phyloP scores from a whole-genome alignment of 2,797 vertebrate genomes.

The Kryptolebias ocellatus region DNA sequence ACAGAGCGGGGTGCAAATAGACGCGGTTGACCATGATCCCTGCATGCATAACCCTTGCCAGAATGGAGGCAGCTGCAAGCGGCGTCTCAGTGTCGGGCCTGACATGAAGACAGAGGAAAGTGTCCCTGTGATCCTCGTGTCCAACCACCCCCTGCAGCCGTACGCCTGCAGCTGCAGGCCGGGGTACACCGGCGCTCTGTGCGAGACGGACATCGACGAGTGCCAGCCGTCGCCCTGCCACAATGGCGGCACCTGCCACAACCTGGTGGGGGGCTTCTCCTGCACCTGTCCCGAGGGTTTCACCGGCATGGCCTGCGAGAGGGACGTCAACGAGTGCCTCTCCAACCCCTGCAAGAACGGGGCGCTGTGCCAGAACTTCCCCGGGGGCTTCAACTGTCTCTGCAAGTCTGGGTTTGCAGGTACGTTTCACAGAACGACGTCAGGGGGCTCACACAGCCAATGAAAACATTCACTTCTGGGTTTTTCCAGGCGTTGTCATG shows the following conservation, averaged over 20 bases:
- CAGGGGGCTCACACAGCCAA: constrained; percentile 60
- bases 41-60: constrained; percentile 91
- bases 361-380: constrained; percentile 93
- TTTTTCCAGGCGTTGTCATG: constrained; percentile 74
- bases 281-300: constrained; percentile 96
- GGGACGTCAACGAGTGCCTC: constrained; percentile 96
- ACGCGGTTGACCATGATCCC: constrained; percentile 93
- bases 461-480: constrained; percentile 78
- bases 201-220: constrained; percentile 92
- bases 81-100: constrained; percentile 86
- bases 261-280: constrained; percentile 95
- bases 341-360: constrained; percentile 91
- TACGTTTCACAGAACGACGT: constrained; percentile 70
- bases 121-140: constrained; percentile 89
- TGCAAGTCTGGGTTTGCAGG: constrained; percentile 97
- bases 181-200: constrained; percentile 89
- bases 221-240: constrained; percentile 94
- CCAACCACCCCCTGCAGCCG: constrained; percentile 88
- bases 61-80: constrained; percentile 93
- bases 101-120: constrained; percentile 87
- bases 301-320: constrained; percentile 95
- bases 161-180: constrained; percentile 93
- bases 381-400: constrained; percentile 92
- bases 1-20: constrained; percentile 92
- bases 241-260: constrained; percentile 92